phyloP scores from a whole-genome alignment of 2,888 invertebrate species.

The Rotaria magnacalcarata region DNA sequence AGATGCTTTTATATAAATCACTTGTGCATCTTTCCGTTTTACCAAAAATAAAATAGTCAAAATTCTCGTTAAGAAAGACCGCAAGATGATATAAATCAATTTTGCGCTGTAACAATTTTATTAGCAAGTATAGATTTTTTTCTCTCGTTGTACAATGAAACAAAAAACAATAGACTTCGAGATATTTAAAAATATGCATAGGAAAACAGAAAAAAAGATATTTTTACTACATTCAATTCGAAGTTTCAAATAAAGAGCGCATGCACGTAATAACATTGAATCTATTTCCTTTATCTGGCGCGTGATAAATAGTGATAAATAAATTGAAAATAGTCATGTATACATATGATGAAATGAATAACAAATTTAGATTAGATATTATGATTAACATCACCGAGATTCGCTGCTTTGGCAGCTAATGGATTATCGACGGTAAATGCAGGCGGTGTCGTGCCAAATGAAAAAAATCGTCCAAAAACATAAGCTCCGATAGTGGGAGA shows the following conservation, averaged over 20 bases:
- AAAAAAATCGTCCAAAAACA: not conserved
- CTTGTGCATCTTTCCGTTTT: not conserved
- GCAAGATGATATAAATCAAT: not conserved
- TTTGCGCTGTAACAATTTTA: not conserved
- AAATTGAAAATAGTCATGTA: no score
- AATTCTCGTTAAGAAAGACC: not conserved
- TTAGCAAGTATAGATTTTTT: not conserved
- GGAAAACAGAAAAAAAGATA: not conserved
- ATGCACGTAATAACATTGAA: fast-evolving
- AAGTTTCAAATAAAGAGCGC: not conserved
- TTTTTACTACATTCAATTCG: not conserved
- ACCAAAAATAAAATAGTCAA: not conserved
- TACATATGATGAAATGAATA: no score
- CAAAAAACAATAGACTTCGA: not conserved
- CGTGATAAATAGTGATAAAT: not conserved
- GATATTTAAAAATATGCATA: not conserved
- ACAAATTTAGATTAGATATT: not conserved
- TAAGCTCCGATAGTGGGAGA: not conserved
- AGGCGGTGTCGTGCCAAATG: not conserved
- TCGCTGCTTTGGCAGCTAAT: not conserved
- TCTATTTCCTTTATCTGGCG: not conserved
- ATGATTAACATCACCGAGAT: not conserved
- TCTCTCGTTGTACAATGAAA: not conserved
- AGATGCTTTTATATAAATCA: not conserved
- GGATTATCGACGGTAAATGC: not conserved